Evolutionary conservation across 2,888 invertebrate species (phyloP).

Genomic region (Rapana venosa): DNA sequence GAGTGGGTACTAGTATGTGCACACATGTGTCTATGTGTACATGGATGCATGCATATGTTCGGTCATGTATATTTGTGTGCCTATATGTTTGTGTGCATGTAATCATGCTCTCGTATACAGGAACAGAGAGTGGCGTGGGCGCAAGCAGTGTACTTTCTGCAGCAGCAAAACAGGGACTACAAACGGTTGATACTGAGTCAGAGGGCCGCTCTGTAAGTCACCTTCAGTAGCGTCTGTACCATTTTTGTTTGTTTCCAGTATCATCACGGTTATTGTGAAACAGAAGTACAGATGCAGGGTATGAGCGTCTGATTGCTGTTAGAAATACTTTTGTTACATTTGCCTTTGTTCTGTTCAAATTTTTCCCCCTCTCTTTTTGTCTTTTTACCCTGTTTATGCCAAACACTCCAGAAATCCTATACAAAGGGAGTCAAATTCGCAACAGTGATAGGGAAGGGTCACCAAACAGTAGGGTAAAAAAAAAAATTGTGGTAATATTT

Average conservation of each 20-base stretch:
- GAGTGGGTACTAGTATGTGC: background rate
- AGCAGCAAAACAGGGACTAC: slow-evolving; percentile 64
- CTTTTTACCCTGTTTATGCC: too few species aligned
- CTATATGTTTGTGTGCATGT: background rate
- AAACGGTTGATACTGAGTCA: slow-evolving; percentile 69
- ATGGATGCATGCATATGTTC: background rate
- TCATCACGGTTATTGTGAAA: background rate
- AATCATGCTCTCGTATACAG: slow-evolving; percentile 49
- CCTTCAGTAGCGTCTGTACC: background rate
- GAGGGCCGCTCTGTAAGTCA: slow-evolving; percentile 72
- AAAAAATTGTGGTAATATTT: too few species aligned
- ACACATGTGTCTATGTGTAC: background rate
- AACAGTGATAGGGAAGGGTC: too few species aligned
- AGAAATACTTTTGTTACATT: too few species aligned
- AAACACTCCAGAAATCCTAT: too few species aligned
- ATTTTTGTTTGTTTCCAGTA: background rate
- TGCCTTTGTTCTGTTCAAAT: too few species aligned
- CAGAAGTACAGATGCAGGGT: too few species aligned
- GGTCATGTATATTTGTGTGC: background rate
- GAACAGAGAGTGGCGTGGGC: slow-evolving; percentile 73
- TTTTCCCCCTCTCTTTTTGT: too few species aligned
- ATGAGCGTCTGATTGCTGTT: too few species aligned
- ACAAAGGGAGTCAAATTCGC: too few species aligned
- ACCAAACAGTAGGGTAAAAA: too few species aligned
- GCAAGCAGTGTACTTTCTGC: slow-evolving; percentile 72